phyloP scores from a whole-genome alignment of 2,113 vertebrate species.

The Tyto alba region DNA sequence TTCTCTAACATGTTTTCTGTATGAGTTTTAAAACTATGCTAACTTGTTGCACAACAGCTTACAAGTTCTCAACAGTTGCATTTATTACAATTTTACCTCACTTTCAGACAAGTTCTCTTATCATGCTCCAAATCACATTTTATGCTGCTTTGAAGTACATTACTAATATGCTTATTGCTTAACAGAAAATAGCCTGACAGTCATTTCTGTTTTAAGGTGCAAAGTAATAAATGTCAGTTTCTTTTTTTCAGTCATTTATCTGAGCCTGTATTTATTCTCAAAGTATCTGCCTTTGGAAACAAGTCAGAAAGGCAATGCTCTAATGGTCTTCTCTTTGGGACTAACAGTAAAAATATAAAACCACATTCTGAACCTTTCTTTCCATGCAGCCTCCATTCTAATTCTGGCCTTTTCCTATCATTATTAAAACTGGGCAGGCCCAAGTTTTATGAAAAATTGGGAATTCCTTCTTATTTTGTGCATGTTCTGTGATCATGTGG shows the following conservation, averaged over 20 bases:
- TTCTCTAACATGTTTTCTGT: not conserved
- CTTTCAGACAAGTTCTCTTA: conserved; percentile 58
- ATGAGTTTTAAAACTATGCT: conserved; percentile 20
- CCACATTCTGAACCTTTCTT: not conserved
- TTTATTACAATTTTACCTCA: conserved; percentile 51
- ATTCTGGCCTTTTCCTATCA: not conserved
- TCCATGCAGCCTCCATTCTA: not conserved
- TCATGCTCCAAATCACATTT: conserved; percentile 62
- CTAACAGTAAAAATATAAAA: not conserved
- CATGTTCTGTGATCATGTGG: not conserved
- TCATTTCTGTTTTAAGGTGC: conserved; percentile 30
- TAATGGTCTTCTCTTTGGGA: not conserved
- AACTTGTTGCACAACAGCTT: conserved; percentile 53
- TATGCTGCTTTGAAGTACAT: conserved; percentile 62
- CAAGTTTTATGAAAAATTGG: not conserved
- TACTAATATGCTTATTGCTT: conserved; percentile 50
- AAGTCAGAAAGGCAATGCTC: not conserved
- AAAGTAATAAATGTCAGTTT: conserved; percentile 48
- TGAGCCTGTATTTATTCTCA: not conserved
- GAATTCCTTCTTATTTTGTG: not conserved
- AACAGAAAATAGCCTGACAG: conserved; percentile 38
- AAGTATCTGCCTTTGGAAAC: not conserved
- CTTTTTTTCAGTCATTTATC: conserved; percentile 33
- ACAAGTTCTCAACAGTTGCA: conserved; percentile 32
- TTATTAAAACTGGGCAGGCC: not conserved